phyloP scores from a whole-genome alignment of 1,140 invertebrate species.

The Hylaeus anthracinus region DNA sequence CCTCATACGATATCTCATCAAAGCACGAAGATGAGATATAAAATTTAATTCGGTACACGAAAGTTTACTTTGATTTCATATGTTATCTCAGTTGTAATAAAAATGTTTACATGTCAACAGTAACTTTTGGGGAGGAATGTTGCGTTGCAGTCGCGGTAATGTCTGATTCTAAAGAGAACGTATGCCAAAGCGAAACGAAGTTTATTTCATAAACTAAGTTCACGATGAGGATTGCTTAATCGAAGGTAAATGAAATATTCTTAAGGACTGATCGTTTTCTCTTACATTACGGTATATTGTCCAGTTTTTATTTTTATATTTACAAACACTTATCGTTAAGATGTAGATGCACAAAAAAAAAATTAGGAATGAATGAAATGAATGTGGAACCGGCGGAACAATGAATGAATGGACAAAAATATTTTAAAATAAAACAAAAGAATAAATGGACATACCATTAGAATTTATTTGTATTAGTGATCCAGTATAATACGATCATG shows the following conservation, averaged over 20 bases:
- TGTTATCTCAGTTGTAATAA: constrained; percentile 95
- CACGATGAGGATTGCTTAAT: constrained; percentile 57
- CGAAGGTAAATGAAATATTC: constrained; percentile 62
- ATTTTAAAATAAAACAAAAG: background rate
- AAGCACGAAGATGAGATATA: background rate
- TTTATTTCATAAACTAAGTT: constrained; percentile 65
- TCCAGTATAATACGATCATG: background rate
- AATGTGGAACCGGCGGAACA: background rate
- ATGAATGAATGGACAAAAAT: constrained; percentile 21
- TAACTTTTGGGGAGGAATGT: constrained; percentile 57
- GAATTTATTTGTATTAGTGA: constrained; percentile 2
- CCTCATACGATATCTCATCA: background rate
- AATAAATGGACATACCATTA: constrained; percentile 1
- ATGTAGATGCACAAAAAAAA: constrained; percentile 45
- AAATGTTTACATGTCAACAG: constrained; percentile 95
- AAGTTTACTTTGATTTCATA: constrained; percentile 82
- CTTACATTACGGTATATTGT: constrained; percentile 51
- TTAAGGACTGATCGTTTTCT: constrained; percentile 57
- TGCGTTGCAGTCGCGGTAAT: constrained; percentile 60
- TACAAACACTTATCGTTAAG: constrained; percentile 41
- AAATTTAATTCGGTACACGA: background rate
- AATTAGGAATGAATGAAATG: constrained; percentile 25
- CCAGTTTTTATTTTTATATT: constrained; percentile 54
- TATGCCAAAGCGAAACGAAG: constrained; percentile 60
- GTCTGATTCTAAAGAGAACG: constrained; percentile 60